Evolutionary conservation across 2,113 vertebrate species (phyloP), one percentile per base, ranked within the genome.

Genomic region (Anarrhichthys ocellatus): DNA sequence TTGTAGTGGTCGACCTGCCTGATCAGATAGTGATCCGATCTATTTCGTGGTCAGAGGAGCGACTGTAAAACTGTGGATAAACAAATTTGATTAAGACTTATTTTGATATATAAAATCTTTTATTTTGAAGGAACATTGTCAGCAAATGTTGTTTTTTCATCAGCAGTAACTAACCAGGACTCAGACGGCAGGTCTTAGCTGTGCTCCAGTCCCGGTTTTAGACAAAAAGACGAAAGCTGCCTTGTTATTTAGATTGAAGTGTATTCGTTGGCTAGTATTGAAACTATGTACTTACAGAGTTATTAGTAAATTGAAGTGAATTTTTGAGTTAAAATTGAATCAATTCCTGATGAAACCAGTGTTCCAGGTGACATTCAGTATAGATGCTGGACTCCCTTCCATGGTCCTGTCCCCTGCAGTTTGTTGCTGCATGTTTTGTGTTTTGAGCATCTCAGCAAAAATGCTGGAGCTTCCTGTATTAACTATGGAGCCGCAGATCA

Each of bases 401-500:
- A 46, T 48, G 36, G 2, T 36, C 34, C n/a, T 29, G 48, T 63
- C 15, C 0, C 65, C 46, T 72, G 42, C 32, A 15, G 44, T 58
- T 29, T 20, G 40, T 22, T 73, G 61, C 40, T 59, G 32, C 9
- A 36, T 79, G 20, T 73, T 73, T 68, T 68, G n/a, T 59, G 29
- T 74, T 74, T 56, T 50, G 22, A 65, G 46, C 15, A 10, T 72
- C 65, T 85, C 70, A 76, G 84, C 74, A 81, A 4, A 78, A 24
- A 38, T 5, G 36, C 56, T 34, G 63, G 40, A 54, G 63, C 65
- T 15, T 36, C 22, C 44, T 71, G 24, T 78, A 78, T 79, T 84
- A 76, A 61, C 79, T 73, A 54, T 68, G 66, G 42, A 68, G 77
- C 63, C 56, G 9, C 18, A 42, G 58, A 82, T 82, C 83, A 65